Percentiles rank a stretch among this genome's conserved stretches.
These are phyloP conservation scores for Noctua janthina DNA, from an alignment of 2,888 invertebrate species.

Conservation along the genomic window DNA sequence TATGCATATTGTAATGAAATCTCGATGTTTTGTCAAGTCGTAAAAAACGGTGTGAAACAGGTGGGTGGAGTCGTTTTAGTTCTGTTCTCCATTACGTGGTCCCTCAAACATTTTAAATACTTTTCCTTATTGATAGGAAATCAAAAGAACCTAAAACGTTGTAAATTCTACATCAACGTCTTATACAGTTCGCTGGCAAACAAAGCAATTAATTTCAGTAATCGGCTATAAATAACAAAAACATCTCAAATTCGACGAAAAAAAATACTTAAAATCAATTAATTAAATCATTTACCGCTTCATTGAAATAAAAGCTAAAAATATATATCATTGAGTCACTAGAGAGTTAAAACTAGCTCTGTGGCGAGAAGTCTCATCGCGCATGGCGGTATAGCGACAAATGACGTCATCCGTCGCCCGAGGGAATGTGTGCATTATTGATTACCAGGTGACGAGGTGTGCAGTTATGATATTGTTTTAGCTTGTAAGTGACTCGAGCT, in stretches of 20 bases:
- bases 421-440: constrained; percentile 60
- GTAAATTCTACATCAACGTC: not conserved
- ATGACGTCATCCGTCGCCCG: constrained; percentile 45
- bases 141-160: not conserved
- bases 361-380: constrained; percentile 24
- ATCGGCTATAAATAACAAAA: not conserved
- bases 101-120: not conserved
- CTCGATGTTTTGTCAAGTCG: not conserved
- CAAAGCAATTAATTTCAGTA: too few relatives aligned
- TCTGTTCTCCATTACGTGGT: not conserved
- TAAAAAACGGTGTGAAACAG: not conserved
- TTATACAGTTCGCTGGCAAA: not conserved
- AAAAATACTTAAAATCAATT: not conserved
- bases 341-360: constrained; percentile 47
- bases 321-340: constrained; percentile 59
- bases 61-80: not conserved
- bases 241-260: not conserved
- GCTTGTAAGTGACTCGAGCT: not conserved
- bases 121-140: not conserved
- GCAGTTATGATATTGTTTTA: constrained; percentile 35
- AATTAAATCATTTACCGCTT: constrained; percentile 27
- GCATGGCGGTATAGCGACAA: constrained; percentile 31
- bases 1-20: not conserved
- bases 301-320: constrained; percentile 50
- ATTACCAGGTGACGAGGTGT: constrained; percentile 35